Evolutionary conservation across 92 coral and sea anemone species (phyloP).

Genomic region (Parazoanthus atlanticus): DNA sequence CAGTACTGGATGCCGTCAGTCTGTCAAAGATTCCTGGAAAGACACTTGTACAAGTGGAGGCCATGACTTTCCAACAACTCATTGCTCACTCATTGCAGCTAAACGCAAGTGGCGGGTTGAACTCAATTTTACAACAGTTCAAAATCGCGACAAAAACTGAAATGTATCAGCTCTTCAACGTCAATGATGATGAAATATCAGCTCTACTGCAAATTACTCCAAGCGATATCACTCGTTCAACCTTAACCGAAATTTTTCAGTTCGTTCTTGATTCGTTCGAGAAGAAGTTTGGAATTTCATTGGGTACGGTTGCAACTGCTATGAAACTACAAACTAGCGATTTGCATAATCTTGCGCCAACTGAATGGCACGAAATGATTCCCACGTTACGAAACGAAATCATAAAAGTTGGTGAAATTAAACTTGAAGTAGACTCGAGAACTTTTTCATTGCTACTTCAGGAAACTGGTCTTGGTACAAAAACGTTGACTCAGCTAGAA

Average conservation of each 20-base stretch:
- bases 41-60: constrained; percentile 38
- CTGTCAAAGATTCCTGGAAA: constrained; percentile 24
- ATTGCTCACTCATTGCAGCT: not conserved
- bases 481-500: constrained; percentile 55
- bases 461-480: constrained; percentile 40
- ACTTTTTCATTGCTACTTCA: constrained; percentile 49
- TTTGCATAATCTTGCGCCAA: constrained; percentile 57
- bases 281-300: constrained; percentile 39
- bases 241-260: constrained; percentile 3
- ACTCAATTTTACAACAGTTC: not conserved
- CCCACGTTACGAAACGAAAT: constrained; percentile 58
- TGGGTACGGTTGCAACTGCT: constrained; percentile 9
- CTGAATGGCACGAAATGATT: constrained; percentile 76
- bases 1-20: constrained; percentile 13
- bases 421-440: constrained; percentile 48
- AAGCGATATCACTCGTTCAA: constrained; percentile 11
- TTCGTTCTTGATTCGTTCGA: not conserved
- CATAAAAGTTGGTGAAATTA: constrained; percentile 54
- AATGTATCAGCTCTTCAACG: constrained; percentile 48
- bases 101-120: constrained; percentile 18
- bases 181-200: constrained; percentile 53
- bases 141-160: constrained; percentile 25
- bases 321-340: constrained; percentile 19
- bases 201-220: constrained; percentile 30
- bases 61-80: constrained; percentile 26